phyloP scores from a whole-genome alignment of 2,888 invertebrate genomes.

The Saturnia pavonia region DNA sequence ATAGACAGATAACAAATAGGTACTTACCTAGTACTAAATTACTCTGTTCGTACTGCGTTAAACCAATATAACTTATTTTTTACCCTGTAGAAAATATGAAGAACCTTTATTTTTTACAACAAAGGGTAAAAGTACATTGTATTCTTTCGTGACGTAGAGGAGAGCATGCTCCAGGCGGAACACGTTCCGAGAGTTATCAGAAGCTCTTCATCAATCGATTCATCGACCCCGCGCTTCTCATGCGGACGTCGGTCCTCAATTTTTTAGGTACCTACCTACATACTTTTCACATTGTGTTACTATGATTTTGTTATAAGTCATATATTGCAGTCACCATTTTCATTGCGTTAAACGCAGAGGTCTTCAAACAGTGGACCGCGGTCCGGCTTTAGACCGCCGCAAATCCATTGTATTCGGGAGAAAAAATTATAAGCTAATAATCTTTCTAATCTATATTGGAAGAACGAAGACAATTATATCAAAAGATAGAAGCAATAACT shows the following conservation, averaged over 20 bases:
- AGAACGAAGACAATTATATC: no score
- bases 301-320: not conserved
- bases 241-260: constrained; percentile 49
- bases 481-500: no score
- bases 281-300: not conserved
- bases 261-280: constrained; percentile 21
- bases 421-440: no score
- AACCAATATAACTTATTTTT: not conserved
- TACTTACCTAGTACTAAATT: not conserved
- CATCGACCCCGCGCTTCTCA: constrained; percentile 44
- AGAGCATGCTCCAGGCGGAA: constrained; percentile 56
- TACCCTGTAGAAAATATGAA: not conserved
- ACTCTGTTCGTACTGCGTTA: not conserved
- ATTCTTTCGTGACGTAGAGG: constrained; percentile 32
- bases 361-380: no score
- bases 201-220: constrained; percentile 78
- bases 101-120: not conserved
- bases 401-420: no score
- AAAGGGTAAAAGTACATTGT: constrained; percentile 26
- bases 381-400: no score
- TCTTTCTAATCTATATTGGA: no score
- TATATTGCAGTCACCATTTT: no score
- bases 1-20: no score
- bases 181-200: constrained; percentile 69
- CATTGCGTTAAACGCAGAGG: no score